Conservation (phyloP, 2,113 vertebrate genomes). For the Myotis brandtii region DNA sequence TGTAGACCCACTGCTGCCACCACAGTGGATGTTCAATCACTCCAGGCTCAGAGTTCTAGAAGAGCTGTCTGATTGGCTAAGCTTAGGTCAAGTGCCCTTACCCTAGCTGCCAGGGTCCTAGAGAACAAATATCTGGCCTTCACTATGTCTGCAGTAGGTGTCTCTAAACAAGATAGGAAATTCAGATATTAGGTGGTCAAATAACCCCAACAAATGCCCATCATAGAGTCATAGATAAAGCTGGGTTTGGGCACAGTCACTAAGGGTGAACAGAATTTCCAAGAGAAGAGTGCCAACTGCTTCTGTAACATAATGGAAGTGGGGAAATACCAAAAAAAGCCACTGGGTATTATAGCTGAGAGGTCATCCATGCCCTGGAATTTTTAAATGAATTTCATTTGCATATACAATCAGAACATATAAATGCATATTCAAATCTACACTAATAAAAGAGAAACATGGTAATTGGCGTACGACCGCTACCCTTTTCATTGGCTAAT, state of each 20-base stretch:
- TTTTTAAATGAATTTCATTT: slow-evolving; percentile 61
- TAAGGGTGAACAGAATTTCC: not conserved
- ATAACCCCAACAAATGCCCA: not conserved
- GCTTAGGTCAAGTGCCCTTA: not conserved
- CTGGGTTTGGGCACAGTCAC: not conserved
- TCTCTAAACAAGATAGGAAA: slow-evolving; percentile 41
- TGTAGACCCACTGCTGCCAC: not conserved
- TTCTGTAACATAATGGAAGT: slow-evolving; percentile 8
- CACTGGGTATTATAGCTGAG: not conserved
- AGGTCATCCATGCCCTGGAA: slow-evolving; percentile 29
- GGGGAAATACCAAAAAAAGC: not conserved
- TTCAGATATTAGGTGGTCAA: not conserved
- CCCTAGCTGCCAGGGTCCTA: not conserved
- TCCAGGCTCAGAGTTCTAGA: not conserved
- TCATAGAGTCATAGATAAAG: not conserved
- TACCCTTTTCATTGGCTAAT: no score
- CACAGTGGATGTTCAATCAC: not conserved
- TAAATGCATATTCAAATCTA: slow-evolving; percentile 51
- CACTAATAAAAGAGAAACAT: no score
- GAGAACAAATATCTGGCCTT: not conserved
- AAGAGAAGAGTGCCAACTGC: not conserved
- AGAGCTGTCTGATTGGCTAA: not conserved
- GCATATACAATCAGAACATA: slow-evolving; percentile 23
- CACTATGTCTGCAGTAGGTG: not conserved
- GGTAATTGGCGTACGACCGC: no score